Conservation (phyloP, 1,140 invertebrate genomes). For the Saccostrea echinata region DNA sequence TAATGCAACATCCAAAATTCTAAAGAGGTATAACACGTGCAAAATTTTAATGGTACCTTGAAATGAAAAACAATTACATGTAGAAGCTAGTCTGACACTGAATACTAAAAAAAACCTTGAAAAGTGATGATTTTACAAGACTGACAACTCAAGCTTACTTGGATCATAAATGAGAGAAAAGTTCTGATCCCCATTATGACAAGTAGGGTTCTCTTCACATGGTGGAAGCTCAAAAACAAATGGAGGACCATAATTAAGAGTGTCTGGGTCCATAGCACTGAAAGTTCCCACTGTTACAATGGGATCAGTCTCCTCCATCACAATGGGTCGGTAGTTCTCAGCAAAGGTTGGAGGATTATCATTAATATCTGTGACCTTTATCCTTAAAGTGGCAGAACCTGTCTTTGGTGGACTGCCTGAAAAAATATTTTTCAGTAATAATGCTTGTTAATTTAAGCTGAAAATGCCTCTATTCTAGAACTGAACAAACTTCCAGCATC, state of each 20-base stretch:
- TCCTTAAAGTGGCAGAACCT: conserved; percentile 95
- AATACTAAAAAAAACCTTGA: no score
- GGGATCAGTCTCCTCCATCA: conserved; percentile 90
- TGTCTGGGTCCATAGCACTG: conserved; percentile 89
- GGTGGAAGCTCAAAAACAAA: conserved; percentile 67
- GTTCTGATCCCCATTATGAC: conserved; percentile 52
- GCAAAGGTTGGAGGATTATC: conserved; percentile 94
- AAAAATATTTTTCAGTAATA: background rate
- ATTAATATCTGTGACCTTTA: conserved; percentile 97
- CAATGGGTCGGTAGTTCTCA: conserved; percentile 94
- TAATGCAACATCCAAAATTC: no score
- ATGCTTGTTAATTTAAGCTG: no score
- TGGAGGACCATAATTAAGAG: conserved; percentile 66
- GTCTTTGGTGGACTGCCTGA: conserved; percentile 90
- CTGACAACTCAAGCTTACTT: conserved; percentile 54
- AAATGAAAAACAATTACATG: no score
- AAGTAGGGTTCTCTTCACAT: conserved; percentile 63
- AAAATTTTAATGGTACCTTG: no score
- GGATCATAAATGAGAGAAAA: conserved; percentile 70
- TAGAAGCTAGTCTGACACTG: no score
- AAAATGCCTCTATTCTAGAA: no score
- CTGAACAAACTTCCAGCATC: background rate
- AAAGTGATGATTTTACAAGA: no score
- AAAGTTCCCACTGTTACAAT: conserved; percentile 93
- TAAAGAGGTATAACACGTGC: no score